Evolutionary conservation across 2,113 vertebrate genomes (phyloP).

Genomic region (Ancistrus triradiatus): DNA sequence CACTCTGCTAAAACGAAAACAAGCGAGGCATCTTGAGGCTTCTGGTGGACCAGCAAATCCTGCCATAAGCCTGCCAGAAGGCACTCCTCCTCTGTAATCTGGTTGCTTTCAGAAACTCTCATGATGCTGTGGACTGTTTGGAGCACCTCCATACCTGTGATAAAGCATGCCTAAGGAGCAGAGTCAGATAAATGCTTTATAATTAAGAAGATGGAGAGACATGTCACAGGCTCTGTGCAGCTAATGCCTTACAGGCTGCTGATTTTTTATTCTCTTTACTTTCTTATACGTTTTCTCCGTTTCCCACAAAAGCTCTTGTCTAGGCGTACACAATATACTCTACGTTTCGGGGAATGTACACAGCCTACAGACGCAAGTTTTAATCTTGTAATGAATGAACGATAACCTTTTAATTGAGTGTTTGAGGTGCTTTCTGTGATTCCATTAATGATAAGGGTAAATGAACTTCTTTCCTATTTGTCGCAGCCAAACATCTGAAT

Average conservation of each 20-base stretch:
- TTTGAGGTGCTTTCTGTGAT: slow-evolving; percentile 35
- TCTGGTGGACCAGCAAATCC: slow-evolving; percentile 40
- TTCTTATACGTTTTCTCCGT: no score
- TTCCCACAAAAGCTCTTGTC: no score
- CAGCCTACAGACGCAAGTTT: no score
- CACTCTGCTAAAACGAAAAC: slow-evolving; percentile 1
- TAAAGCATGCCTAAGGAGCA: slow-evolving; percentile 40
- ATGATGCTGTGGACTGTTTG: slow-evolving; percentile 39
- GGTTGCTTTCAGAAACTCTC: slow-evolving; percentile 55
- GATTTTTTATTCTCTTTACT: neutral
- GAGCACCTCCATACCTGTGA: slow-evolving; percentile 40
- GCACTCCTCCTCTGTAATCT: slow-evolving; percentile 53
- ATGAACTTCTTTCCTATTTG: slow-evolving; percentile 40
- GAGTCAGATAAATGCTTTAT: slow-evolving; percentile 43
- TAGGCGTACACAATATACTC: no score
- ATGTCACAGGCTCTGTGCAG: slow-evolving; percentile 31
- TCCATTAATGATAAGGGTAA: slow-evolving; percentile 44
- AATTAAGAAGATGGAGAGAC: slow-evolving; percentile 42
- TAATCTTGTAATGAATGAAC: slow-evolving; percentile 17
- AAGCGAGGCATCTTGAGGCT: slow-evolving; percentile 17
- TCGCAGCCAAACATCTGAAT: slow-evolving; percentile 23
- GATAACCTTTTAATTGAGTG: slow-evolving; percentile 28
- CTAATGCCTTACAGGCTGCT: slow-evolving; percentile 39
- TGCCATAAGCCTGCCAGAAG: slow-evolving; percentile 36
- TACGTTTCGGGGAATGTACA: no score